phyloP scores from a whole-genome alignment of 64 coral and sea anemone species.

The Pachyseris speciosa region DNA sequence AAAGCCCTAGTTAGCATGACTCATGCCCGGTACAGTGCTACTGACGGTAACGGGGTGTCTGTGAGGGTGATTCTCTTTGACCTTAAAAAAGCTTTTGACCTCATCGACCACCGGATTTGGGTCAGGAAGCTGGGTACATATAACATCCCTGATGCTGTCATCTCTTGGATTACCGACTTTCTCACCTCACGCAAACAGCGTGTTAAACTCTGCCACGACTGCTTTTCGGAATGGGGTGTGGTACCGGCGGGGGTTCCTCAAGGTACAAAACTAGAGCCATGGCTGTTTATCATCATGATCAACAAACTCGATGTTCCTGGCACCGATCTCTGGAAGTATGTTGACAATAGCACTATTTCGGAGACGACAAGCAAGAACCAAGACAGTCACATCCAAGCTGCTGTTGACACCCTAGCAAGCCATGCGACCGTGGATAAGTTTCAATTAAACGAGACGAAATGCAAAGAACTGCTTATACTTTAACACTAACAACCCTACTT shows the following conservation, averaged over 20 bases:
- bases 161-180: no score
- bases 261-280: conserved; percentile 35
- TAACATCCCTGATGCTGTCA: no score
- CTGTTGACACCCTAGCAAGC: conserved; percentile 35
- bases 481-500: not conserved
- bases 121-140: not conserved
- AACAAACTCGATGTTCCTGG: conserved; percentile 7
- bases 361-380: conserved; percentile 15
- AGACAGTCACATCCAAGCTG: conserved; percentile 5
- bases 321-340: conserved; percentile 37
- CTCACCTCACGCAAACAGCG: no score
- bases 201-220: no score
- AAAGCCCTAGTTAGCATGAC: conserved; percentile 67
- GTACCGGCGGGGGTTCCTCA: conserved; percentile 44
- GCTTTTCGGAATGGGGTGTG: conserved; percentile 62
- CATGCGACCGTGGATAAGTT: conserved; percentile 14
- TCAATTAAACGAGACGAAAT: conserved; percentile 53
- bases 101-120: not conserved
- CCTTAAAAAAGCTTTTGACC: not conserved
- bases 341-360: conserved; percentile 30
- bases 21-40: conserved; percentile 23
- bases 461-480: conserved; percentile 36
- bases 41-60: not conserved
- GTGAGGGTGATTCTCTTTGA: conserved; percentile 1
- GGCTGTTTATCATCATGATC: conserved; percentile 40